These are phyloP conservation scores for Etheostoma cragini DNA, from an alignment of 2,113 vertebrate species.

Conservation along the genomic window DNA sequence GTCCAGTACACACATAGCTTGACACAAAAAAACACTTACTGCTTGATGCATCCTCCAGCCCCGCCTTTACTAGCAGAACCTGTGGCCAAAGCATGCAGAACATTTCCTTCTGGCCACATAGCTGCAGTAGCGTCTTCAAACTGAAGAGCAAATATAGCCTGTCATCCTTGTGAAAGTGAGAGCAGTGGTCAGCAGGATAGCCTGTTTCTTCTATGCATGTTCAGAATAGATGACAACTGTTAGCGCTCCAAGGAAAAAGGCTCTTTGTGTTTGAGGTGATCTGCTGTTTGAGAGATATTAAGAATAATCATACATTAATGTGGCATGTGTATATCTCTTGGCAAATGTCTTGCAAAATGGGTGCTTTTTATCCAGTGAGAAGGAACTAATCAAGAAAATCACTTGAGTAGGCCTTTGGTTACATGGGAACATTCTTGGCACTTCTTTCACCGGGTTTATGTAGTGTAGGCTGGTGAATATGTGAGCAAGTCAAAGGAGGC, in stretches of 20 bases:
- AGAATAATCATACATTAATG: background rate
- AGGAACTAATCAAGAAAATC: slow-evolving; percentile 3
- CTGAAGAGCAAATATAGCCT: slow-evolving; percentile 69
- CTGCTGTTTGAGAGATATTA: background rate
- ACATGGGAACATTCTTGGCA: background rate
- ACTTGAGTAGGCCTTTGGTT: background rate
- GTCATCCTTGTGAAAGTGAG: slow-evolving; percentile 54
- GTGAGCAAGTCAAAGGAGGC: too few species aligned
- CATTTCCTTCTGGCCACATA: slow-evolving; percentile 73
- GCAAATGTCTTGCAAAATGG: background rate
- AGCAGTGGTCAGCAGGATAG: slow-evolving; percentile 6
- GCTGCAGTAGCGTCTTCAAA: slow-evolving; percentile 66
- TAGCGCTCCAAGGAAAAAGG: background rate
- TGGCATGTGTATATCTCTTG: background rate
- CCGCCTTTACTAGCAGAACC: slow-evolving; percentile 60
- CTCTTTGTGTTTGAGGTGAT: background rate
- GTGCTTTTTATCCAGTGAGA: background rate
- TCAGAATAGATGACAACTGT: slow-evolving; percentile 7
- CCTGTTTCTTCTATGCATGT: background rate
- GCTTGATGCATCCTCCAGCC: slow-evolving; percentile 32
- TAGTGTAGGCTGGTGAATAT: too few species aligned
- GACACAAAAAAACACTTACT: slow-evolving; percentile 25
- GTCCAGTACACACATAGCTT: slow-evolving; percentile 30
- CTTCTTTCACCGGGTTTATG: background rate
- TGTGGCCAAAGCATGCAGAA: slow-evolving; percentile 76